phyloP scores from a whole-genome alignment of 1,140 invertebrate species.

The Temnothorax nylanderi region DNA sequence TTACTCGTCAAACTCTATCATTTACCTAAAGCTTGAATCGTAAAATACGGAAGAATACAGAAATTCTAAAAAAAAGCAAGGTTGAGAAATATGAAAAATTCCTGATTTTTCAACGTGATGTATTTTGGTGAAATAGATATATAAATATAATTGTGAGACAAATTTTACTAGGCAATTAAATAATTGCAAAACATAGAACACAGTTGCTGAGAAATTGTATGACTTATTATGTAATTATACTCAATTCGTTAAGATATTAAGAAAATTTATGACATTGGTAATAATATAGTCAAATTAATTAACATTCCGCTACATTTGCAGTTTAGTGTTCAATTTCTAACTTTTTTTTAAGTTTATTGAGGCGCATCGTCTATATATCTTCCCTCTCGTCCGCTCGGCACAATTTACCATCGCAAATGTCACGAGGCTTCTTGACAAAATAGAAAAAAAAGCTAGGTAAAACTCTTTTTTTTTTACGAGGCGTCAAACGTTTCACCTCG shows the following conservation, averaged over 20 bases:
- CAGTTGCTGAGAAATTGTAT: background rate
- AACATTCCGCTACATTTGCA: background rate
- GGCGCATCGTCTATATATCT: background rate
- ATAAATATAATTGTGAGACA: background rate
- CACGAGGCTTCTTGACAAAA: constrained; percentile 64
- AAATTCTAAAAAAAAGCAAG: background rate
- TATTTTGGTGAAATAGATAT: background rate
- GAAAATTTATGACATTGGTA: background rate
- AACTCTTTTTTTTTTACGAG: constrained; percentile 66
- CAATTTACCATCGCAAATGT: constrained; percentile 62
- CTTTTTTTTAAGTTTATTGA: constrained; percentile 18
- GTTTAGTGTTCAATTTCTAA: background rate
- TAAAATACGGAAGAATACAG: background rate
- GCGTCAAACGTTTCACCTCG: constrained; percentile 75
- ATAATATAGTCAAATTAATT: background rate
- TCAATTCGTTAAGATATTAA: background rate
- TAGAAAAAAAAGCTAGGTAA: constrained; percentile 73
- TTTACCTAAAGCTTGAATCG: constrained; percentile 56
- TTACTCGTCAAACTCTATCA: constrained; percentile 74
- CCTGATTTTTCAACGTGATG: background rate
- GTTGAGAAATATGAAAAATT: background rate
- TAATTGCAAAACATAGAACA: background rate
- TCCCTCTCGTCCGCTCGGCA: background rate
- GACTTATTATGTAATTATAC: background rate
- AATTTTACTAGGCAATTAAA: too few species aligned